Conservation (phyloP, 2,888 invertebrate species). For the Gibbula magus region DNA sequence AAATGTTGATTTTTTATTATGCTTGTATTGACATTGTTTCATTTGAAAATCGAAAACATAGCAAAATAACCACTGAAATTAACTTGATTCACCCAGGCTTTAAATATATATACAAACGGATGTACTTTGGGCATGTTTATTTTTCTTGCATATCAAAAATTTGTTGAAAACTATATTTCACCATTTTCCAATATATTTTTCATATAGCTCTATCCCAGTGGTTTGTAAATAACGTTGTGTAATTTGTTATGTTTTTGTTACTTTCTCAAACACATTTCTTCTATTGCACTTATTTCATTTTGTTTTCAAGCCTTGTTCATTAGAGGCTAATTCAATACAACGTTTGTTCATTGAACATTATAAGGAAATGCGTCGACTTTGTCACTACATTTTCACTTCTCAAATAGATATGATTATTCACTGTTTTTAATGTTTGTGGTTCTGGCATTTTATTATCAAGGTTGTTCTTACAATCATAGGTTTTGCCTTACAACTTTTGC, state of each 20-base stretch:
- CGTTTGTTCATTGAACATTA: background rate
- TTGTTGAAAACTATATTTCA: background rate
- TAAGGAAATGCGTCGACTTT: background rate
- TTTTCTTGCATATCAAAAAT: background rate
- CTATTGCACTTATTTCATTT: background rate
- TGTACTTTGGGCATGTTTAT: background rate
- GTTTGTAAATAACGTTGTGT: background rate
- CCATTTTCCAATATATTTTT: background rate
- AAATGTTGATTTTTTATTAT: background rate
- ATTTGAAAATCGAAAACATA: background rate
- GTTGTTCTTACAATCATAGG: background rate
- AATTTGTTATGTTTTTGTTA: background rate
- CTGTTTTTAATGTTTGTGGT: background rate
- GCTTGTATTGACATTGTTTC: background rate
- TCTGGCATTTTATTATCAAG: background rate
- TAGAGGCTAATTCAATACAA: background rate
- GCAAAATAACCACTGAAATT: background rate
- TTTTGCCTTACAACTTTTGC: too few relatives aligned
- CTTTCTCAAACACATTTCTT: background rate
- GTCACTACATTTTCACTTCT: background rate
- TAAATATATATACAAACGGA: background rate
- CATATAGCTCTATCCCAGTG: background rate
- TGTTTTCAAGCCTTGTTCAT: slow-evolving; percentile 7
- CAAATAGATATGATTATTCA: background rate
- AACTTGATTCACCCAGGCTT: background rate